Base-by-base conservation (phyloP, 2,113 vertebrate species). In the Sylvilagus bachmani region DNA sequence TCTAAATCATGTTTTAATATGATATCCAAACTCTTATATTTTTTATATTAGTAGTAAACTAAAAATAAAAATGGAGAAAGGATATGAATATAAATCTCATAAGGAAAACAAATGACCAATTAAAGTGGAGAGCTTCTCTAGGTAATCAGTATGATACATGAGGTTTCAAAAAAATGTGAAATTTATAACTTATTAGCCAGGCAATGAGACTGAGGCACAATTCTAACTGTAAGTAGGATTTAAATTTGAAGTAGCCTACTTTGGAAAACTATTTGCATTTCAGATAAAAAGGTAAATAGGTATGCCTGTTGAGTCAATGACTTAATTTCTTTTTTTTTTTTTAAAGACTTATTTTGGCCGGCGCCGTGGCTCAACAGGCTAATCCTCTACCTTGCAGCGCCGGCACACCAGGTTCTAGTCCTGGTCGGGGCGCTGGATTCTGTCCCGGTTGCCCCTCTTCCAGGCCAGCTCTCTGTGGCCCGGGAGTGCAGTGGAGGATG, bases 291-390 rank as follows among this genome's bases (percentile, higher is more conserved):
- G 86, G 33, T 66, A 53, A 80, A 62, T 62, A 10, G 24, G 14
- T 64, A 51, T 66, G 31, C 49, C 83, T 75, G 74, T 77, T 70
- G 62, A 77, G 62, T 91, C 27, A 44, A 19, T 19, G 82, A 77
- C 51, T 92, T 92, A 88, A 77, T 83, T 88, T 69, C 69, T 74
- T 92, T 89, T 33, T 67, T 11, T 67, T 10, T 55, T 55, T 55
- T 14, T 55, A 55, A n/a, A n/a, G n/a, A n/a, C n/a, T n/a, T n/a
- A n/a, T n/a, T n/a, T n/a, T n/a, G n/a, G n/a, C n/a, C n/a, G n/a
- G n/a, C n/a, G n/a, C n/a, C n/a, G n/a, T n/a, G n/a, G n/a, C n/a
- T n/a, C n/a, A n/a, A n/a, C n/a, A n/a, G n/a, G n/a, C n/a, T n/a
- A n/a, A n/a, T n/a, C n/a, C n/a, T n/a, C n/a, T n/a, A n/a, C n/a